Evolutionary conservation across 2,797 vertebrate genomes (phyloP).

Genomic region (Esox masquinongy): DNA sequence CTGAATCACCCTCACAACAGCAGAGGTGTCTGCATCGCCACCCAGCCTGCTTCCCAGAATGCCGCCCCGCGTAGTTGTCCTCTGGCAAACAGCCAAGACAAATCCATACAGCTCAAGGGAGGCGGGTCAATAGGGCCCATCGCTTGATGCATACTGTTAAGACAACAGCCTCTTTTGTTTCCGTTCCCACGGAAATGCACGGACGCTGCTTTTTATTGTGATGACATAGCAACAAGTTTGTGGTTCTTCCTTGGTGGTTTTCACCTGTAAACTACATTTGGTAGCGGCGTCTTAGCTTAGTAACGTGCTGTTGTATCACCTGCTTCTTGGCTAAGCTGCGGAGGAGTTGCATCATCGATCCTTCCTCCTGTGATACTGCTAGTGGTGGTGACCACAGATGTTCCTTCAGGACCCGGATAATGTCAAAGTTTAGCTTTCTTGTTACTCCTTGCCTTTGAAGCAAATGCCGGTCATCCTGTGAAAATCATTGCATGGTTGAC

Average conservation of each 20-base stretch:
- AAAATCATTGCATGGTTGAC: slow-evolving; percentile 1
- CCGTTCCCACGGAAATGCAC: slow-evolving; percentile 45
- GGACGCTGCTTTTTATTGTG: not conserved
- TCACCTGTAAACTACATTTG: slow-evolving; percentile 12
- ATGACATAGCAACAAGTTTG: too few species aligned
- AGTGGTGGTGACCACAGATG: not conserved
- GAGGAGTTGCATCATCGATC: not conserved
- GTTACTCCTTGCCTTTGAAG: not conserved
- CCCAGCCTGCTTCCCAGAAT: not conserved
- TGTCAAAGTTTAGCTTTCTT: not conserved
- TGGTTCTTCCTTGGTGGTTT: not conserved
- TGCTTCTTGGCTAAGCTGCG: not conserved
- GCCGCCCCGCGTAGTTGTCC: not conserved
- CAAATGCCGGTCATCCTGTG: not conserved
- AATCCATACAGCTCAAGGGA: not conserved
- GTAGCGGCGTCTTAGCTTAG: not conserved
- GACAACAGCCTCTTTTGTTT: not conserved
- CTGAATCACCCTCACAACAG: slow-evolving; percentile 16
- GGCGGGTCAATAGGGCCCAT: not conserved
- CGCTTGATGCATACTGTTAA: not conserved
- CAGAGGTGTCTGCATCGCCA: slow-evolving; percentile 38
- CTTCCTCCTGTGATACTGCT: not conserved
- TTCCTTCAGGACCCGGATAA: not conserved
- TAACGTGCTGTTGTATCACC: not conserved
- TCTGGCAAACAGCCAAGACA: not conserved